Evolutionary conservation across 2,113 vertebrate genomes (phyloP).

Genomic region (Crotalus helleri): DNA sequence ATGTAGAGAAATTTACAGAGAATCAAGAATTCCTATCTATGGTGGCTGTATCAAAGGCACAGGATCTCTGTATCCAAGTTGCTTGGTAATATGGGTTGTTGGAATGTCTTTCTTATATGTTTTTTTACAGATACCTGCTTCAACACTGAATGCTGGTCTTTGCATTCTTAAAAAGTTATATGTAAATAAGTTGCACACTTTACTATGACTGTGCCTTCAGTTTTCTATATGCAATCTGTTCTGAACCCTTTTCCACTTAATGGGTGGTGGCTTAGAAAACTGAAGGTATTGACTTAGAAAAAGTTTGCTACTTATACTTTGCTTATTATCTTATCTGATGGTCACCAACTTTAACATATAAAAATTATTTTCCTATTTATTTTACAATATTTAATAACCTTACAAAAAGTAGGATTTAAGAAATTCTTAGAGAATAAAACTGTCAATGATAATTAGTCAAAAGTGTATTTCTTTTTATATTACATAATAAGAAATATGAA

Average conservation of each 20-base stretch:
- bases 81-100: not conserved
- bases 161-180: not conserved
- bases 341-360: not conserved
- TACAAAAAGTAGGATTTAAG: not conserved
- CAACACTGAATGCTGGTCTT: not conserved
- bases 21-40: not conserved
- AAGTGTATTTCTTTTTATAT: not conserved
- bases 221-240: not conserved
- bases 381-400: not conserved
- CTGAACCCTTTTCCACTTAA: not conserved
- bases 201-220: not conserved
- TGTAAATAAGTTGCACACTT: not conserved
- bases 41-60: not conserved
- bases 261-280: not conserved
- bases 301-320: not conserved
- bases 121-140: not conserved
- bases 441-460: not conserved
- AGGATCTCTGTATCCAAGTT: not conserved
- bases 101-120: not conserved
- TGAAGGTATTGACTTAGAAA: not conserved
- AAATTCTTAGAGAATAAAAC: not conserved
- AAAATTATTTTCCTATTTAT: not conserved
- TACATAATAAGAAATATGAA: not conserved
- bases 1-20: not conserved
- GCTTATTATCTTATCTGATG: not conserved